Evolutionary conservation across 2,888 invertebrate genomes (phyloP).

Genomic region (Melangyna quadrimaculata): DNA sequence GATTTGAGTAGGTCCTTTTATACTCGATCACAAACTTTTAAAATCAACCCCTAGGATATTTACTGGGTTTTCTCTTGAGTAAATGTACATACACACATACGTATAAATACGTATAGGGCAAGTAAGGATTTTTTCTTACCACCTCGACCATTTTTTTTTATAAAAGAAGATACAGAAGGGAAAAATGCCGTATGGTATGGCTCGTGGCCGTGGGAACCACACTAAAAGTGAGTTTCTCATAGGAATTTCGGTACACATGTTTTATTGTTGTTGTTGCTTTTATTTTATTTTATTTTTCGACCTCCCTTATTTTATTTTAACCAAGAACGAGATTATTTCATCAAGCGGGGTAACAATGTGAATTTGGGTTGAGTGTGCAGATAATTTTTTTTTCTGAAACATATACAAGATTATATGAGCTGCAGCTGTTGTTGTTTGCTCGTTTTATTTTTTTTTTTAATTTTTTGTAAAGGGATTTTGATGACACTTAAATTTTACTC

Average conservation of each 20-base stretch:
- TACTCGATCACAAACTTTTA: conserved; percentile 50
- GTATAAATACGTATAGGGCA: background rate
- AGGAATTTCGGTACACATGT: conserved; percentile 79
- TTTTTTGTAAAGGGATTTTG: conserved; percentile 31
- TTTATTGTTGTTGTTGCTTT: conserved; percentile 73
- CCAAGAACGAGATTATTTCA: conserved; percentile 34
- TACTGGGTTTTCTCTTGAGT: background rate
- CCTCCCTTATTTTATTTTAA: conserved; percentile 7
- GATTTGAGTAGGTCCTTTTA: conserved; percentile 74
- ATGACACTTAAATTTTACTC: conserved; percentile 54
- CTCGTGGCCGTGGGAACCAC: conserved; percentile 81
- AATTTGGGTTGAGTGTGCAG: conserved; percentile 30
- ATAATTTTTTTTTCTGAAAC: conserved; percentile 37
- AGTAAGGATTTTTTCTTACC: conserved; percentile 22
- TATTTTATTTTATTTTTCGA: conserved; percentile 1
- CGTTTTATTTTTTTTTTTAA: background rate
- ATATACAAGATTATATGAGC: conserved; percentile 8
- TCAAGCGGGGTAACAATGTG: conserved; percentile 29
- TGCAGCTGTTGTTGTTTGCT: conserved; percentile 63
- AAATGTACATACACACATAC: background rate
- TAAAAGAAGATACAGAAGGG: conserved; percentile 16
- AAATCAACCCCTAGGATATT: conserved; percentile 27
- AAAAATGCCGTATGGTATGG: conserved; percentile 77
- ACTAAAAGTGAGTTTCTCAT: conserved; percentile 80
- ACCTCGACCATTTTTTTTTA: background rate